phyloP scores from a whole-genome alignment of 2,113 vertebrate species.

The Saccopteryx leptura region DNA sequence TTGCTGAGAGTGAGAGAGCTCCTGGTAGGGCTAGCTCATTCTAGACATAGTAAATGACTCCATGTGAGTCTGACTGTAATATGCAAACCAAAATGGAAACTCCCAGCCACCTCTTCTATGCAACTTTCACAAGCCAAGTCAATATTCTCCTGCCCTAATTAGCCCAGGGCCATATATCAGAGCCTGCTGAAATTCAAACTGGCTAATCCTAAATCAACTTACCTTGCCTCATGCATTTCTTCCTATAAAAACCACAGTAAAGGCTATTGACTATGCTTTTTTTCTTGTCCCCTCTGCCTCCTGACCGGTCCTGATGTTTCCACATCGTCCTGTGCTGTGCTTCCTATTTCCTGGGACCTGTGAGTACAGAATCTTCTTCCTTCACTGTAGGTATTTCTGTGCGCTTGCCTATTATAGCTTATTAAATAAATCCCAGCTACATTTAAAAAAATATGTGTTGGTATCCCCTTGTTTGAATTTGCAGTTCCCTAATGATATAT shows the following conservation, averaged over 20 bases:
- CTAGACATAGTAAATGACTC: neutral
- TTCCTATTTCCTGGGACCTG: neutral
- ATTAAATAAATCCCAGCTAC: constrained; percentile 49
- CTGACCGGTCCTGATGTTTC: neutral
- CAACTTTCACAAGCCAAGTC: neutral
- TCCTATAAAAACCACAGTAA: neutral
- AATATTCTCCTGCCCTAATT: neutral
- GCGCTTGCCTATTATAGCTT: constrained; percentile 9
- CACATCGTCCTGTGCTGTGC: neutral
- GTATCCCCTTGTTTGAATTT: constrained; percentile 75
- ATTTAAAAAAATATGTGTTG: constrained; percentile 56
- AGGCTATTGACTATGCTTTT: neutral
- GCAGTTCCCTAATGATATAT: constrained; percentile 61
- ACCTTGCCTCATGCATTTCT: neutral
- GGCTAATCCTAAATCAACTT: neutral
- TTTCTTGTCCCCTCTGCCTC: neutral
- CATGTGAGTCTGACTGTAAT: neutral
- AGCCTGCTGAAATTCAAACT: neutral
- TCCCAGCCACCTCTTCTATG: neutral
- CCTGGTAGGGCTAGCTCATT: neutral
- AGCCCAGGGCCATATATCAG: neutral
- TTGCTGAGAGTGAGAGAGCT: neutral
- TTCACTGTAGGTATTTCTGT: constrained; percentile 40
- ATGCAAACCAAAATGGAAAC: neutral
- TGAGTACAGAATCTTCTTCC: constrained; percentile 17